phyloP scores from a whole-genome alignment of 2,113 vertebrate species.

The Pandion haliaetus region DNA sequence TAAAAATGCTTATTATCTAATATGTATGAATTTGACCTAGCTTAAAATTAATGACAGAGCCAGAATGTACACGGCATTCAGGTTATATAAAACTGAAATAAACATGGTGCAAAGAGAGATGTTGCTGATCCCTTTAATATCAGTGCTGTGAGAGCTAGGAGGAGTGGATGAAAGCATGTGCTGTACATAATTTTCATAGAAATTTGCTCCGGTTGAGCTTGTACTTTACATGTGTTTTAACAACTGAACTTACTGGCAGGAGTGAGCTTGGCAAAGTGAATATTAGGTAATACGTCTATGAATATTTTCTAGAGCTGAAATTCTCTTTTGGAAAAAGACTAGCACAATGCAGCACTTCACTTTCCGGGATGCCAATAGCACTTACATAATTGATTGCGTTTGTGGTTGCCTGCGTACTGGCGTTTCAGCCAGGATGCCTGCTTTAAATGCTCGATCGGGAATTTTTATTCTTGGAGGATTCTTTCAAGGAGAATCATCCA shows the following conservation, averaged over 20 bases:
- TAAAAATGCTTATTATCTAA: conserved; percentile 63
- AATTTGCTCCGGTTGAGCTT: conserved; percentile 32
- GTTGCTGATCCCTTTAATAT: conserved; percentile 5
- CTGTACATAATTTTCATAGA: conserved; percentile 34
- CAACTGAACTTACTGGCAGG: conserved; percentile 40
- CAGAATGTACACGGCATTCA: neutral
- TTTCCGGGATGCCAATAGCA: neutral
- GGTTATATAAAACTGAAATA: conserved; percentile 35
- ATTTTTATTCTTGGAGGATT: conserved; percentile 38
- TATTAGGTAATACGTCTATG: conserved; percentile 40
- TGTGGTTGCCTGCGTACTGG: conserved; percentile 14
- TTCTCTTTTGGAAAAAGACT: conserved; percentile 4
- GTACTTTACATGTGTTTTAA: conserved; percentile 51
- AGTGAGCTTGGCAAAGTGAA: conserved; percentile 17
- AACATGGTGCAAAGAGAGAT: conserved; percentile 3
- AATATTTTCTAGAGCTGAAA: neutral
- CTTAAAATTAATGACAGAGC: conserved; percentile 55
- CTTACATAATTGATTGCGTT: conserved; percentile 22
- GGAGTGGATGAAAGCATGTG: conserved; percentile 3
- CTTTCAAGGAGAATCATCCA: conserved; percentile 36
- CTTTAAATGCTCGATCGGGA: conserved; percentile 51
- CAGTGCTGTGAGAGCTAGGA: neutral
- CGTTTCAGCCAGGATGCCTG: neutral
- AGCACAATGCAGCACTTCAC: neutral
- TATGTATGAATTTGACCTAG: conserved; percentile 46